Percentiles rank a stretch among this genome's conserved stretches.
These are phyloP conservation scores for Paramacrobiotus metropolitanus DNA, from an alignment of 1,140 invertebrate species.

Conservation along the genomic window DNA sequence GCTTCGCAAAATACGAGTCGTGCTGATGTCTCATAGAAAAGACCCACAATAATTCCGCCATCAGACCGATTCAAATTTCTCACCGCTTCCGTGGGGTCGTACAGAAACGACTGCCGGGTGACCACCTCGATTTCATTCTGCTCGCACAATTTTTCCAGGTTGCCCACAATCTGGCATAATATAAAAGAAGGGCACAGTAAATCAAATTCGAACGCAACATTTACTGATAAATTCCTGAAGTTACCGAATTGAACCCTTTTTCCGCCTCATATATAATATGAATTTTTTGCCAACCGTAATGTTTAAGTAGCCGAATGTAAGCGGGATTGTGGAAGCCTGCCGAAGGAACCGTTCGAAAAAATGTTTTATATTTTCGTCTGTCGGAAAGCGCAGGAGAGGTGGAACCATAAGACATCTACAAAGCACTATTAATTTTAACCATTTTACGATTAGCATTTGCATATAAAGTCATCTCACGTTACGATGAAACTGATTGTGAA, in stretches of 20 bases:
- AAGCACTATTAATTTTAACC: too few relatives aligned
- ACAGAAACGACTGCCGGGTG: conserved; percentile 83
- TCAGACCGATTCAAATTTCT: conserved; percentile 70
- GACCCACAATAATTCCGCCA: conserved; percentile 82
- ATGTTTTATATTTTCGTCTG: conserved; percentile 77
- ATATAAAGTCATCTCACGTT: too few relatives aligned
- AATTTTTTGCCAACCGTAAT: conserved; percentile 85
- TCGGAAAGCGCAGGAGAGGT: conserved; percentile 95
- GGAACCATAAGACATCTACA: conserved; percentile 87
- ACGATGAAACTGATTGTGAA: too few relatives aligned
- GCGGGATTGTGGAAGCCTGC: conserved; percentile 98
- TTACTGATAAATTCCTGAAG: too few relatives aligned
- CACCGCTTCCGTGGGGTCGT: conserved; percentile 84
- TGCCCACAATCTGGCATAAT: conserved; percentile 65
- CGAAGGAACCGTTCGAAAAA: conserved; percentile 95
- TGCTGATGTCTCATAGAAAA: conserved; percentile 93
- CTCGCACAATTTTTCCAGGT: conserved; percentile 79
- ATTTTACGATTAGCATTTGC: too few relatives aligned
- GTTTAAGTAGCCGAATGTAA: conserved; percentile 79
- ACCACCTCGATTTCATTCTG: conserved; percentile 77
- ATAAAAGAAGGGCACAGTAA: too few relatives aligned
- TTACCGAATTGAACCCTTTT: conserved; percentile 95
- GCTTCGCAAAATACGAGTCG: conserved; percentile 77
- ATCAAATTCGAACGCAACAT: too few relatives aligned
- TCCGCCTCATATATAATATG: conserved; percentile 94